phyloP scores from a whole-genome alignment of 92 coral and sea anemone genomes.

The Palythoa grandiflora region DNA sequence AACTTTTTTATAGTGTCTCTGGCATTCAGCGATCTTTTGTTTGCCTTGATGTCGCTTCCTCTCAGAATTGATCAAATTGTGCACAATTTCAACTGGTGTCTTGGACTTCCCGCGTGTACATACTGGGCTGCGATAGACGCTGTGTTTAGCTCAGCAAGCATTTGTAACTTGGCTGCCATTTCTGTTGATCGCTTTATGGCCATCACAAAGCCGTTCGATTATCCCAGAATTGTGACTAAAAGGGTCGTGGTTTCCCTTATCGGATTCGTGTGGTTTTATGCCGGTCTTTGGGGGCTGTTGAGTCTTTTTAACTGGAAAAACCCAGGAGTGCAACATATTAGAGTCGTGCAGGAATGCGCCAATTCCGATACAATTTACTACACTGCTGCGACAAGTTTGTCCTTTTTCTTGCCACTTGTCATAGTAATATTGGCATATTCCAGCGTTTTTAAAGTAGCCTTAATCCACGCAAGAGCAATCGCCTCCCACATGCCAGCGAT shows the following conservation, averaged over 20 bases:
- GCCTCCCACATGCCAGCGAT: conserved; percentile 5
- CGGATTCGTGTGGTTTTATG: conserved; percentile 87
- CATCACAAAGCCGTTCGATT: conserved; percentile 88
- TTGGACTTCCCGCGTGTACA: conserved; percentile 72
- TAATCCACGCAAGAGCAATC: conserved; percentile 36
- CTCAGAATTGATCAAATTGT: conserved; percentile 79
- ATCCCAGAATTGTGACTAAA: conserved; percentile 78
- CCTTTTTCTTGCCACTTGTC: conserved; percentile 32
- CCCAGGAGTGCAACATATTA: conserved; percentile 30
- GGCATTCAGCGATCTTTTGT: conserved; percentile 90
- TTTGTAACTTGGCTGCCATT: conserved; percentile 88
- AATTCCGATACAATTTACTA: conserved; percentile 22
- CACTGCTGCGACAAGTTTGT: conserved; percentile 26
- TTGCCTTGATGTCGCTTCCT: conserved; percentile 80
- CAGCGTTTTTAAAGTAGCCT: conserved; percentile 37
- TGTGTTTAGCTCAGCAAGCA: conserved; percentile 83
- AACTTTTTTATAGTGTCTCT: conserved; percentile 90
- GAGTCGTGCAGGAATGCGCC: conserved; percentile 24
- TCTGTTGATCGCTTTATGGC: conserved; percentile 97
- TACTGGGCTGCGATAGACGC: conserved; percentile 84
- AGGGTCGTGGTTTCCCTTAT: conserved; percentile 71
- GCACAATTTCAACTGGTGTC: conserved; percentile 92
- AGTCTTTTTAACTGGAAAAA: conserved; percentile 78
- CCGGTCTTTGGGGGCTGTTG: conserved; percentile 85
- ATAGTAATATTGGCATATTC: conserved; percentile 30